Evolutionary conservation across 2,113 vertebrate species (phyloP).

Genomic region (Leptocoma aspasia): DNA sequence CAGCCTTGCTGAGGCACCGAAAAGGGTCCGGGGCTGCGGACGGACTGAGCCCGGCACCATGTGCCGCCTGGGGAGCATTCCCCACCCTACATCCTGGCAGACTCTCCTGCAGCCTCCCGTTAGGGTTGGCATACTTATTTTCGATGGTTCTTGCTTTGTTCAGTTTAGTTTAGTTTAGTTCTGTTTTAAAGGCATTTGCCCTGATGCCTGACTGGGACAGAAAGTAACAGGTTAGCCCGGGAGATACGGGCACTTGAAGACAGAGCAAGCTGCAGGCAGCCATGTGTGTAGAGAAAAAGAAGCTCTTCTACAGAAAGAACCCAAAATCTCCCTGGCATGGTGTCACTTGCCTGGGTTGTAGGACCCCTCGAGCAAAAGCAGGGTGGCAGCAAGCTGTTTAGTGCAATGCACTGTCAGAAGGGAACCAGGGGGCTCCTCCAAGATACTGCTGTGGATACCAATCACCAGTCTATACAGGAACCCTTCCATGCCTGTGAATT

Average conservation of each 20-base stretch:
- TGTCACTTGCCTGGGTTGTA: background rate
- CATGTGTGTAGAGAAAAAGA: background rate
- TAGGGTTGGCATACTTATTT: background rate
- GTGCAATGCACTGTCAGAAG: too few species aligned
- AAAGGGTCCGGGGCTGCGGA: fast-evolving
- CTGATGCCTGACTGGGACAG: background rate
- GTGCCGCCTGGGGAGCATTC: too few species aligned
- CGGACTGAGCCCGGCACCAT: fast-evolving
- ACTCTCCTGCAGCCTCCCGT: background rate
- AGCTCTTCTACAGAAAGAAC: background rate
- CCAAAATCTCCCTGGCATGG: fast-evolving
- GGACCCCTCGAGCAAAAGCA: background rate
- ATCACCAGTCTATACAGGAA: background rate
- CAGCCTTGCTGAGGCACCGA: background rate
- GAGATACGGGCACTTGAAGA: fast-evolving
- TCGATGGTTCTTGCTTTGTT: background rate
- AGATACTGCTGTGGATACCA: background rate
- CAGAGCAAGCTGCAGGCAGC: fast-evolving
- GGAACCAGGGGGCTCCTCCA: fast-evolving
- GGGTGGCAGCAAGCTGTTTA: background rate
- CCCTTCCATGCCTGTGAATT: background rate
- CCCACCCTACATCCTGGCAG: background rate
- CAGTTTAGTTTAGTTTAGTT: background rate
- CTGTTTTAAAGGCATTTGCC: fast-evolving
- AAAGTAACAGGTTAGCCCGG: fast-evolving